phyloP scores from a whole-genome alignment of 2,888 invertebrate species.

The Elmis aenea region DNA sequence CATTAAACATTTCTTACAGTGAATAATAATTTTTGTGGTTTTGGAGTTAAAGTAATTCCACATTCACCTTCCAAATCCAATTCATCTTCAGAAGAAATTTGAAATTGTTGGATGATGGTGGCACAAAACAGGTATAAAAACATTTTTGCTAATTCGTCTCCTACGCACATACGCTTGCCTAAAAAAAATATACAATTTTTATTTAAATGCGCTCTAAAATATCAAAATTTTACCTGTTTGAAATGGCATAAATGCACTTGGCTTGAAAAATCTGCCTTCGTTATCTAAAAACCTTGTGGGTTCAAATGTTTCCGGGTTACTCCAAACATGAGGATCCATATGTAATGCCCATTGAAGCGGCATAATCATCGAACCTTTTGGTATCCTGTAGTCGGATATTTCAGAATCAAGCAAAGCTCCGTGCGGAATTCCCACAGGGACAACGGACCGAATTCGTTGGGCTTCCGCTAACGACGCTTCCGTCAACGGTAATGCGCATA shows the following conservation, averaged over 20 bases:
- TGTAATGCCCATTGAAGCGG: conserved; percentile 79
- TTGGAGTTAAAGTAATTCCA: conserved; percentile 71
- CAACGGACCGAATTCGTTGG: conserved; percentile 72
- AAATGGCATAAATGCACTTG: conserved; percentile 73
- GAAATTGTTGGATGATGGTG: conserved; percentile 57
- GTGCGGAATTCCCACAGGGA: conserved; percentile 82
- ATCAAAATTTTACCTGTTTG: conserved; percentile 72
- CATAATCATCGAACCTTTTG: conserved; percentile 69
- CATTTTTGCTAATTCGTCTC: conserved; percentile 78
- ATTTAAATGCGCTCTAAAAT: too few species aligned
- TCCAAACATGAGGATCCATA: conserved; percentile 64
- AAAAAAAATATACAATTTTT: conserved; percentile 26
- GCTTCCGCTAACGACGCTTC: conserved; percentile 75
- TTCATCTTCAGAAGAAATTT: conserved; percentile 42
- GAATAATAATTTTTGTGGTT: conserved; percentile 50
- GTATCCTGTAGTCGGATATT: conserved; percentile 55
- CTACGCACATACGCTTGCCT: conserved; percentile 83
- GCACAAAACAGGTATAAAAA: conserved; percentile 59
- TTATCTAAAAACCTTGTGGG: conserved; percentile 65
- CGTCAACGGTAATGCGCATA: conserved; percentile 53
- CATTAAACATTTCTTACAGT: too few species aligned
- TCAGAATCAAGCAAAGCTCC: conserved; percentile 56
- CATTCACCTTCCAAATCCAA: conserved; percentile 64
- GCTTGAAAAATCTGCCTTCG: conserved; percentile 58
- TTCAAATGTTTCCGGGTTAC: conserved; percentile 60